Base-by-base conservation (phyloP, 2,797 vertebrate species). In the Phylloscopus collybita region DNA sequence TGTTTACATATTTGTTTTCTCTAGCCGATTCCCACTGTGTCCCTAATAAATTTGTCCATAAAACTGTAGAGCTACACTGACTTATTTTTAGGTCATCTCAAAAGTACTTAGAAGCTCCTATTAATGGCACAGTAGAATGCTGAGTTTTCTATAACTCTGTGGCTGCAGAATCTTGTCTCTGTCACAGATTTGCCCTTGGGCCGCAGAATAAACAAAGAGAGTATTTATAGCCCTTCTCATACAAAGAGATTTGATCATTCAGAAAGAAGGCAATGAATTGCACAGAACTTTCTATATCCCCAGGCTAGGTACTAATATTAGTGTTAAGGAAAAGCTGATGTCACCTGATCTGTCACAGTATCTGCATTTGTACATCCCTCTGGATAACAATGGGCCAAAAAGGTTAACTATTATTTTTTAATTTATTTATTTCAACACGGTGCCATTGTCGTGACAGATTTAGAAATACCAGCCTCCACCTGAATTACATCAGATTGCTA, bases 31-130 rank as follows among this genome's bases (percentile, higher is more conserved):
- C n/a, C 38, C 27, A 38, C 45, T 44, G 40, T 7, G 20, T 44
- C 62, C 64, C 44, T 61, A 66, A 67, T 50, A 92, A 92, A 88
- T 71, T 90, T 90, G 38, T 65, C 90, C 64, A 81, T 87, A 80
- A 93, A 91, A 95, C 73, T 86, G 42, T 53, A 62, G 83, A 62
- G 51, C 12, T 87, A 61, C 91, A 73, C 29, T 75, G 47, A 7
- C 62, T 96, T 96, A 86, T 94, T 96, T 97, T 97, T 92, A 96
- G 78, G 47, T 79, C 51, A 49, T 74, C 29, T 94, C 64, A 76
- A 23, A 94, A 95, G 73, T 92, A 95, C 90, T 91, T 71, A 60
- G 85, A 88, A 81, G 38, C 38, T 95, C 74, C 88, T 93, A 67
- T 78, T 88, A 86, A 93, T 81, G 83, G 78, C 88, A 66, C 61